phyloP scores from a whole-genome alignment of 2,888 invertebrate genomes.

The Pyrgus malvae region DNA sequence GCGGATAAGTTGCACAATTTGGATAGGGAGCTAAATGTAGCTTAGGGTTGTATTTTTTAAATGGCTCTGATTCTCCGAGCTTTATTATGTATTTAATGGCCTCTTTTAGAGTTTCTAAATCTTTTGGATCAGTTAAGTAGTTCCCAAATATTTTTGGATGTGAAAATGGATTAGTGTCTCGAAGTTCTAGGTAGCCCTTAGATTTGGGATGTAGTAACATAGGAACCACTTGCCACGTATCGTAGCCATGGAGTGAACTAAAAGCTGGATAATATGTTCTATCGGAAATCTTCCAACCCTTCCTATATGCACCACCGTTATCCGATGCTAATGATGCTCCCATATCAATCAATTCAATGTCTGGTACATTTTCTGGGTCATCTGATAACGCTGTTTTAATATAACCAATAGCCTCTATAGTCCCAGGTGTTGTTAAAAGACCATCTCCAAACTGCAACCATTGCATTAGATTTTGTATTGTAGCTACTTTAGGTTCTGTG shows the following conservation, averaged over 20 bases:
- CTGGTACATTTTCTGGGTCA: slow-evolving; percentile 81
- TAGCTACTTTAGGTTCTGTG: slow-evolving; percentile 65
- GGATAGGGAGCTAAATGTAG: slow-evolving; percentile 78
- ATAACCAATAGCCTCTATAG: slow-evolving; percentile 85
- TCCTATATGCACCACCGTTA: slow-evolving; percentile 73
- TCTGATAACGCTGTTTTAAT: slow-evolving; percentile 81
- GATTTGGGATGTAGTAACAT: slow-evolving; percentile 89
- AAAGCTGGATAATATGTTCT: slow-evolving; percentile 81
- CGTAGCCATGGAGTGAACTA: slow-evolving; percentile 76
- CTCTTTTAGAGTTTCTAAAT: slow-evolving; percentile 81
- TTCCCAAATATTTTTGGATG: slow-evolving; percentile 90
- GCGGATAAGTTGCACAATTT: slow-evolving; percentile 70
- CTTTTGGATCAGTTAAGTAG: slow-evolving; percentile 86
- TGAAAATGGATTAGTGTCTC: slow-evolving; percentile 87
- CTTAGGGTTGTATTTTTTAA: slow-evolving; percentile 79
- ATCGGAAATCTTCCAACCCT: slow-evolving; percentile 81
- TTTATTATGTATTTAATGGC: slow-evolving; percentile 83
- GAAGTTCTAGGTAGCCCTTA: slow-evolving; percentile 85
- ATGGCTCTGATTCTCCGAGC: slow-evolving; percentile 81
- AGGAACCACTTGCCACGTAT: slow-evolving; percentile 85
- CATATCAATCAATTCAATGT: slow-evolving; percentile 84
- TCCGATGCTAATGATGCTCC: slow-evolving; percentile 84
- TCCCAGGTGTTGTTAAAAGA: slow-evolving; percentile 82
- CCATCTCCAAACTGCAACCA: slow-evolving; percentile 79
- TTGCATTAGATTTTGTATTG: slow-evolving; percentile 62